phyloP scores from a whole-genome alignment of 1,140 invertebrate species.

The Heliconius hermathena region DNA sequence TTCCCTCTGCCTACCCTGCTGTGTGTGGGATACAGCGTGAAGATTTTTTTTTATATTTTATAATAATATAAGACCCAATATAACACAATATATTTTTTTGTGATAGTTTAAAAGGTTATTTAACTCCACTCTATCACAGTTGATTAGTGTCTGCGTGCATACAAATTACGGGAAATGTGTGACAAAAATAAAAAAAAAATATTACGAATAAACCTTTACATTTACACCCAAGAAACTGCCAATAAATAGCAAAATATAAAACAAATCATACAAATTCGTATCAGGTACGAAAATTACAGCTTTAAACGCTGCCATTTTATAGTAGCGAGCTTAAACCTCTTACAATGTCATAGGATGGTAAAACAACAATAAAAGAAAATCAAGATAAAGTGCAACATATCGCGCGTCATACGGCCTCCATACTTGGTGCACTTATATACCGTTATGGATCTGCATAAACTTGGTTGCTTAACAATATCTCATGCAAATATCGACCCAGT shows the following conservation, averaged over 20 bases:
- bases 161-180: too few species aligned
- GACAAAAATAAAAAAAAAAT: too few species aligned
- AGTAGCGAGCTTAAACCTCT: neutral
- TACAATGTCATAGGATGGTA: constrained; percentile 33
- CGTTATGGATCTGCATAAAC: constrained; percentile 56
- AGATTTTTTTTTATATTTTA: too few species aligned
- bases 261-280: neutral
- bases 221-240: neutral
- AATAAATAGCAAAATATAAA: neutral
- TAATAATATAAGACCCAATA: neutral
- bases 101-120: too few species aligned
- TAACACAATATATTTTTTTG: too few species aligned
- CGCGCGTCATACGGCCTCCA: constrained; percentile 59
- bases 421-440: constrained; percentile 56
- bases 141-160: too few species aligned
- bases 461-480: constrained; percentile 36
- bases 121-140: too few species aligned
- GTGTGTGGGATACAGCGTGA: too few species aligned
- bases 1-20: too few species aligned
- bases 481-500: constrained; percentile 44
- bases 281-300: neutral
- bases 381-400: constrained; percentile 56
- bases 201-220: neutral
- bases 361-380: constrained; percentile 41
- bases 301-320: neutral